Conservation (phyloP, 2,797 vertebrate species). For the Ataeniobius toweri region DNA sequence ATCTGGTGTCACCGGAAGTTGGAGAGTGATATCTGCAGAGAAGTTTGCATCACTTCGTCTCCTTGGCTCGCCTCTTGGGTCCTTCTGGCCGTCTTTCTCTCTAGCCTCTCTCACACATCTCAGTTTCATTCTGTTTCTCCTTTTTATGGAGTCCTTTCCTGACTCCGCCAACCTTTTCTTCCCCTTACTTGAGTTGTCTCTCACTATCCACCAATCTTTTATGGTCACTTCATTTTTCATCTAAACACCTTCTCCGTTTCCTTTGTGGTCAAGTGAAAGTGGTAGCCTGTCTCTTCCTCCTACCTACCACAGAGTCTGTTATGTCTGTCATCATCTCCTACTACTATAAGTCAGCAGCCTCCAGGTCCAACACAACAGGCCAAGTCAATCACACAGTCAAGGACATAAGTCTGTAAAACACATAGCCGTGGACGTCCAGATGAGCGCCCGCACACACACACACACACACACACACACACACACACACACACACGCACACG, state of each 20-base stretch:
- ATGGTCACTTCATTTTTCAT: conserved; percentile 61
- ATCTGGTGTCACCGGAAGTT: conserved; percentile 50
- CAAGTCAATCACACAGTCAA: conserved; percentile 56
- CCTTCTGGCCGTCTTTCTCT: conserved; percentile 27
- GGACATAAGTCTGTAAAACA: conserved; percentile 51
- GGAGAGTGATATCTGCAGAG: conserved; percentile 35
- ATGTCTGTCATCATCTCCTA: conserved; percentile 64
- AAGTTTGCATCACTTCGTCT: conserved; percentile 37
- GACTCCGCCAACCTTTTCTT: conserved; percentile 21
- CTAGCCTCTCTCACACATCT: conserved; percentile 58
- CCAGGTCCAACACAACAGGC: conserved; percentile 39
- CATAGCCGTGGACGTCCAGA: conserved; percentile 30
- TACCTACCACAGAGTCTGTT: conserved; percentile 68
- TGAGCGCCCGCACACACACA: conserved; percentile 15
- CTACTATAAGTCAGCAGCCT: conserved; percentile 49
- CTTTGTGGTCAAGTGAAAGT: conserved; percentile 40
- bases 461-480: conserved; percentile 3
- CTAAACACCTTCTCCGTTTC: conserved; percentile 57
- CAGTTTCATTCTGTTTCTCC: conserved; percentile 67
- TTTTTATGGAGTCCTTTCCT: conserved; percentile 42
- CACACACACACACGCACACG: conserved; percentile 1
- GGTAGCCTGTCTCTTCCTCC: conserved; percentile 54
- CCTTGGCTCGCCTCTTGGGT: conserved; percentile 43
- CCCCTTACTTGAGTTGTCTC: conserved; percentile 14
- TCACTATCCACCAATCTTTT: conserved; percentile 16